Conservation (phyloP, 2,888 invertebrate species). For the Drosophila dives region DNA sequence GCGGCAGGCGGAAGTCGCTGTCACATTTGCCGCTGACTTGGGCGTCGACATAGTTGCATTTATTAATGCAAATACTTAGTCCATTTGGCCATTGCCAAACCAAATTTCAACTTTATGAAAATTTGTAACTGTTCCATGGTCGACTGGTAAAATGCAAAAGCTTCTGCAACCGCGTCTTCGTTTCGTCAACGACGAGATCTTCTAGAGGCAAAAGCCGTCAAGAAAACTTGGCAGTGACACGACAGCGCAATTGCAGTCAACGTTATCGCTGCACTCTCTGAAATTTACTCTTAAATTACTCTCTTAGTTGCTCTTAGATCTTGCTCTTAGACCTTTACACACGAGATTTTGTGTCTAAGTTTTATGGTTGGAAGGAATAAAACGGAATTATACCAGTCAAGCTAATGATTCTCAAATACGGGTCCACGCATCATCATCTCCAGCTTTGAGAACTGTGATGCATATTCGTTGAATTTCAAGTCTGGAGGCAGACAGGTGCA, state of each 20-base stretch:
- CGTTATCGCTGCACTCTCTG: constrained; percentile 9
- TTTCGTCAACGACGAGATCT: constrained; percentile 50
- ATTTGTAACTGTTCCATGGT: constrained; percentile 66
- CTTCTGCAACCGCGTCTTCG: constrained; percentile 42
- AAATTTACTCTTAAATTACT: constrained; percentile 1
- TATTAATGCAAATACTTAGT: constrained; percentile 75
- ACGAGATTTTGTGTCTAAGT: constrained; percentile 24
- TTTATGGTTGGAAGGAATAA: constrained; percentile 63
- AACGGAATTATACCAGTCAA: constrained; percentile 61
- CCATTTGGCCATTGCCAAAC: constrained; percentile 27
- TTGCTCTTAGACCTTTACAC: constrained; percentile 35
- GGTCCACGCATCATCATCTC: constrained; percentile 40
- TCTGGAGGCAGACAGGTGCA: constrained; percentile 57
- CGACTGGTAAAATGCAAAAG: constrained; percentile 41
- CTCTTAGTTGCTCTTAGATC: constrained; percentile 37
- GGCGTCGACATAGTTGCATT: constrained; percentile 77
- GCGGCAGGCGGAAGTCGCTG: constrained; percentile 66
- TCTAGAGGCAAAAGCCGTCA: constrained; percentile 43
- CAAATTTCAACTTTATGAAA: constrained; percentile 65
- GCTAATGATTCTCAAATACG: constrained; percentile 63
- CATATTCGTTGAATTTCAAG: constrained; percentile 52
- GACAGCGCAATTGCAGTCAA: constrained; percentile 4
- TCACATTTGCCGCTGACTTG: constrained; percentile 66
- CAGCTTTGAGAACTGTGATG: background rate
- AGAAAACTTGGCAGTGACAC: constrained; percentile 11